Evolutionary conservation across 2,797 vertebrate genomes (phyloP), one percentile per base, ranked within the genome.

Genomic region (Characodon lateralis): DNA sequence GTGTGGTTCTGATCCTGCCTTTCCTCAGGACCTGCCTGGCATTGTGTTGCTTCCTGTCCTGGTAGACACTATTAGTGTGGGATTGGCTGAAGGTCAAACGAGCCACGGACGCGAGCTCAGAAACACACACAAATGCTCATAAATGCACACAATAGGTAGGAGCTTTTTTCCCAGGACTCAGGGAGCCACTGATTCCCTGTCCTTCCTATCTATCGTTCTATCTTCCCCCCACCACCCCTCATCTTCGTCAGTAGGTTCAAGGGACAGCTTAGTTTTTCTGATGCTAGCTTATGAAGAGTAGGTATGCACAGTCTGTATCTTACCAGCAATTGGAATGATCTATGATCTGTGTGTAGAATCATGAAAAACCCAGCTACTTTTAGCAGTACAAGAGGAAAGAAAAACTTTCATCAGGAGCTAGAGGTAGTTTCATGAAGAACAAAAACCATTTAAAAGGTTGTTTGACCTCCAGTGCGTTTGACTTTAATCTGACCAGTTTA

Each of bases 31-130:
- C 73, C 85, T 89, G 89, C 89, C 86, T 93, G 91, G 93, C 88
- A 95, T 95, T 95, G 94, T 94, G 88, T 81, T 89, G 90, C 92
- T 93, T 94, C 93, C 93, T 94, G 93, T 87, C 81, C 83, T 48
- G 26, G 77, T 90, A 87, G 89, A 92, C 85, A 65, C 89, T 93
- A 93, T 93, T 90, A 89, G 89, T 85, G 87, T 89, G 88, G 89
- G 90, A 93, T 92, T 91, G 91, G 83, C 83, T 51, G 78, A 80
- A 58, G 89, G 87, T 93, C 91, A 93, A 91, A 93, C 78, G 81
- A 81, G 71, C 83, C 82, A 77, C 78, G 74, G 69, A 78, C 28
- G 71, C 76, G 71, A 71, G 82, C 72, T 72, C 76, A 73, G 72
- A 71, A 56, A 72, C 79, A 70, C 72, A 79, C 58, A 78, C 26